Conservation (phyloP, 2,888 invertebrate species). For the Eucriotettix oculatus region DNA sequence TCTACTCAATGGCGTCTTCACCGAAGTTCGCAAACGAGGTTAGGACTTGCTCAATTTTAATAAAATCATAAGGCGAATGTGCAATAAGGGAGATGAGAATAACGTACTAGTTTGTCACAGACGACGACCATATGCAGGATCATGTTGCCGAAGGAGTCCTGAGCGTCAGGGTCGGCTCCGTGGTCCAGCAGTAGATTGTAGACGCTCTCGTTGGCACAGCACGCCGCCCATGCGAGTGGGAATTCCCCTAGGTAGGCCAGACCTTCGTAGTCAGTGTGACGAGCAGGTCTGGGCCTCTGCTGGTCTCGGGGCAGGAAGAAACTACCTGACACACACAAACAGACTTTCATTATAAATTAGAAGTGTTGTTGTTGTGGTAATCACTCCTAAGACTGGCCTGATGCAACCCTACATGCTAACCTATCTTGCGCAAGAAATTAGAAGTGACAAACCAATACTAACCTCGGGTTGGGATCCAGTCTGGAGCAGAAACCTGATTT, state of each 20-base stretch:
- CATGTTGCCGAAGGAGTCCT: slow-evolving; percentile 95
- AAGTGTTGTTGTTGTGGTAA: too few species aligned
- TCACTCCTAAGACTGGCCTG: too few species aligned
- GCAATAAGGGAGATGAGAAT: slow-evolving; percentile 3
- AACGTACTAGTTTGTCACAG: slow-evolving; percentile 77
- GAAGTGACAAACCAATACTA: too few species aligned
- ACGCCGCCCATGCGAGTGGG: slow-evolving; percentile 93
- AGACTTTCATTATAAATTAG: too few species aligned
- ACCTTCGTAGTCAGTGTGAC: slow-evolving; percentile 87
- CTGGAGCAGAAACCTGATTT: too few species aligned
- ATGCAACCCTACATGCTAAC: too few species aligned
- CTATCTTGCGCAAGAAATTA: too few species aligned
- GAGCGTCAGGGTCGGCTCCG: slow-evolving; percentile 88
- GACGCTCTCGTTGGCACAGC: slow-evolving; percentile 91
- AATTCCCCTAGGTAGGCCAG: slow-evolving; percentile 95
- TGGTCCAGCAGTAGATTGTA: slow-evolving; percentile 87
- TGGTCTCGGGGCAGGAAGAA: slow-evolving; percentile 94
- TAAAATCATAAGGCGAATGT: neutral
- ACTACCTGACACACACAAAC: slow-evolving; percentile 34
- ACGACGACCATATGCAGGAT: slow-evolving; percentile 99
- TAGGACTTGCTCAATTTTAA: too few species aligned
- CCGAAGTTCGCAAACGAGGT: too few species aligned
- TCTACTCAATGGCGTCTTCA: too few species aligned
- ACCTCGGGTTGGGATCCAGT: too few species aligned
- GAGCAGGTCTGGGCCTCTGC: slow-evolving; percentile 58